Base-by-base conservation (phyloP, 2,888 invertebrate genomes). In the Leptopilina myrica region DNA sequence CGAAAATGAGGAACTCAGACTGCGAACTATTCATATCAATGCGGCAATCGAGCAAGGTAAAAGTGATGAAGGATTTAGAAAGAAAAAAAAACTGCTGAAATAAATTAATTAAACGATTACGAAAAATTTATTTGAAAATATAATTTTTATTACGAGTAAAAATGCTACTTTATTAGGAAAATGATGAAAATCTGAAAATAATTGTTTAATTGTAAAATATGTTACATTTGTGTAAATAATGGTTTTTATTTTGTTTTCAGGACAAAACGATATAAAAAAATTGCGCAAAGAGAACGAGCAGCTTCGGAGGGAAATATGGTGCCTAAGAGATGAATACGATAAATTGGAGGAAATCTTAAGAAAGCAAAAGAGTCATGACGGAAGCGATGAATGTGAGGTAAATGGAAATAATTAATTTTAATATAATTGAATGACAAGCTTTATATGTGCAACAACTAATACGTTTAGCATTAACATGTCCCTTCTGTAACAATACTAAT, bases 31-130 rank as follows among this genome's bases (percentile, higher is more conserved):
- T 91, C 97, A 97, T 89, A 97, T 97, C 90, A 97, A 97, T 91
- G 97, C 97, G 79, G 97, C 97, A 93, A 97, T 98, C 76, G 98
- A 98, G 92, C 94, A 96, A 94, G 97, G 97, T 97, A 93, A 33
- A 20, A 26, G 66, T 9, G 33, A 66, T 9, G 33, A 66, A 66
- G 40, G 66, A 66, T 1, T 12, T 33, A 40, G 40, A 33, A n/a
- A n/a, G n/a, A n/a, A n/a, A n/a, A n/a, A n/a, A 73, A 20, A 75
- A 64, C 20, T 76, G 43, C 46, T 20, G 56, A 56, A 49, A 49
- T 3, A 1, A 12, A 49, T 49, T 49, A 49, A 49, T 49, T 49
- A 49, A 49, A 49, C 49, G 49, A 49, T 49, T 49, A 12, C 49
- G 12, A 49, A 49, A 49, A 49, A 49, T 11, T 9, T 49, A 49